phyloP scores from a whole-genome alignment of 2,113 vertebrate species.

The Camelus dromedarius region DNA sequence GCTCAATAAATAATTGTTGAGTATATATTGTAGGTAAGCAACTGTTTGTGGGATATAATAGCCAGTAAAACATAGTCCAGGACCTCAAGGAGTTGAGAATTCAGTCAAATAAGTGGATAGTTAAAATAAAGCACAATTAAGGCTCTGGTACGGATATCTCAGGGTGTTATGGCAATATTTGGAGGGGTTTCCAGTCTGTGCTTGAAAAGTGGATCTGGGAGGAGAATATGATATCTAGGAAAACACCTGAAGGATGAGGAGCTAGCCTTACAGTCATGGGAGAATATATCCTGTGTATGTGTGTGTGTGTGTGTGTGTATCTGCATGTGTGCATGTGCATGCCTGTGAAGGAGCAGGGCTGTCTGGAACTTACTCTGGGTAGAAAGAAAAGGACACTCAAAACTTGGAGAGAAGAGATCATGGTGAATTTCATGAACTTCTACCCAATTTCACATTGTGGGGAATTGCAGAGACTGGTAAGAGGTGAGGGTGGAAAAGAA shows the following conservation, averaged over 20 bases:
- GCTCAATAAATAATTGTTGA: conserved; percentile 25
- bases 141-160: neutral
- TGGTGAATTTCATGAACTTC: neutral
- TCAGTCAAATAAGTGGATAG: neutral
- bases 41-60: neutral
- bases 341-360: neutral
- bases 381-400: neutral
- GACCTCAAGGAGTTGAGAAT: neutral
- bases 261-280: neutral
- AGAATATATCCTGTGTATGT: neutral
- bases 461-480: neutral
- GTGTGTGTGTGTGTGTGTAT: accelerated
- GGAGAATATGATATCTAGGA: neutral
- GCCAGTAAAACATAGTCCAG: neutral
- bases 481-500: neutral
- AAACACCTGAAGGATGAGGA: neutral
- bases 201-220: neutral
- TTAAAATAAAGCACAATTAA: neutral
- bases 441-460: neutral
- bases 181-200: neutral
- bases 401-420: neutral
- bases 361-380: neutral
- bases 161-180: neutral
- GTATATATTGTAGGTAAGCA: neutral
- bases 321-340: accelerated